Evolutionary conservation across 2,113 vertebrate genomes (phyloP), one percentile per base, ranked within the genome.

Genomic region (Corydoras sp.): DNA sequence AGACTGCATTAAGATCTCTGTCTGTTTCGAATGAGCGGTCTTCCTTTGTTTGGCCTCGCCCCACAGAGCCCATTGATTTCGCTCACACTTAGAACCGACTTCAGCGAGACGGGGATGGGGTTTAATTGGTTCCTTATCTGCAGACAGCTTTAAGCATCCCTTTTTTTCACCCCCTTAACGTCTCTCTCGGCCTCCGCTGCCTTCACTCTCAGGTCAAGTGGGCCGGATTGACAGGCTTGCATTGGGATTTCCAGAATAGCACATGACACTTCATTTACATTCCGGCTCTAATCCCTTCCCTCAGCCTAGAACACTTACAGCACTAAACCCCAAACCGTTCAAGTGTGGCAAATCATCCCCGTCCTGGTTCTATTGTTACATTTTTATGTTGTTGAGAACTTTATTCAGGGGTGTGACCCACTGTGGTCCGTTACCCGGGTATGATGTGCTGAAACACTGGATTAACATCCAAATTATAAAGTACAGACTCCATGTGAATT

Each of bases 121-220:
- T 64, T 61, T 75, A 80, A 75, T 75, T 77, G 69, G 66, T 56
- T 76, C 66, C 54, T 80, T 77, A 76, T 80, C 70, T 73, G 69
- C 32, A 70, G 31, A 63, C 61, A 65, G 13, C 58, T 58, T 12
- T 58, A 67, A 53, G 62, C 24, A 53, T 43, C 15, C 18, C 2
- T 43, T 43, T 43, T 43, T 43, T 43, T 43, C 2, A 43, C 35
- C 32, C 11, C 10, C 58, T 8, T 8, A 5, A 12, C 43, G 14
- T 29, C 35, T 49, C 18, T 51, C 66, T 66, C 54, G 62, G 54
- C 71, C 62, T 62, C 35, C 2, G 9, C 48, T 10, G 13, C 43
- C 60, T 53, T 24, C 43, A 24, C n/a, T n/a, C 64, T 54, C 24
- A 30, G 48, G 62, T 51, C 62, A 65, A 51, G 48, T 24, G 2